Evolutionary conservation across 2,888 invertebrate species (phyloP).

Genomic region (Drosophila flavopinicola): DNA sequence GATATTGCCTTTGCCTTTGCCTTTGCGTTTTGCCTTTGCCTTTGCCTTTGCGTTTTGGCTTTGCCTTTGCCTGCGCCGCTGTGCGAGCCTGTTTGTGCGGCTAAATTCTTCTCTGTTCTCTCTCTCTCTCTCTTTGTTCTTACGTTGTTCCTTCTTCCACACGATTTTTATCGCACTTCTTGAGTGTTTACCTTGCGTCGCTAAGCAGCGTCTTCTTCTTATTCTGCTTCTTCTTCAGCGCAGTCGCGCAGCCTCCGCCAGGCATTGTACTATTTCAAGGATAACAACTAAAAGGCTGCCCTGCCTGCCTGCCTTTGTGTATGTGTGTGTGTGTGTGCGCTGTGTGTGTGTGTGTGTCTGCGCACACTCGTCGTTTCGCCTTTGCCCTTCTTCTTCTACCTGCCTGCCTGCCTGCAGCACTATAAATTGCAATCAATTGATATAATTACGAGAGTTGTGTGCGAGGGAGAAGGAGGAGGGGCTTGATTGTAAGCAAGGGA

Average conservation of each 20-base stretch:
- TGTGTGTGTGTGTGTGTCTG: constrained; percentile 3
- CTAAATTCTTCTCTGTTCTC: constrained; percentile 31
- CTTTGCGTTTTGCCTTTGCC: constrained; percentile 25
- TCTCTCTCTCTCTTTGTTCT: constrained; percentile 9
- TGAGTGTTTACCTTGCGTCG: constrained; percentile 61
- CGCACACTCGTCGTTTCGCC: constrained; percentile 14
- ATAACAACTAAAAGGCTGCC: constrained; percentile 63
- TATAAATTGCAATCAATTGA: constrained; percentile 78
- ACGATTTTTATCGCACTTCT: constrained; percentile 61
- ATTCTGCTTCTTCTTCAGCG: constrained; percentile 24
- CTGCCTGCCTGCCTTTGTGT: neutral
- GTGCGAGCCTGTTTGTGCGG: constrained; percentile 52
- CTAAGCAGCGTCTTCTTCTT: constrained; percentile 21
- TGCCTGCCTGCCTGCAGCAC: constrained; percentile 46
- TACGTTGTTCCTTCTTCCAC: constrained; percentile 46
- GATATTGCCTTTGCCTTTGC: constrained; percentile 21
- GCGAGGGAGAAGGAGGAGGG: neutral
- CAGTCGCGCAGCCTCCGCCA: constrained; percentile 70
- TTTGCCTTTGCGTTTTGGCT: no score
- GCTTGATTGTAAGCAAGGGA: constrained; percentile 51
- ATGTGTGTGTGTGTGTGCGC: neutral
- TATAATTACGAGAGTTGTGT: constrained; percentile 61
- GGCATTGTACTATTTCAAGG: constrained; percentile 83
- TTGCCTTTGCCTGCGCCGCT: constrained; percentile 36
- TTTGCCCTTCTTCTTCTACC: constrained; percentile 25